Evolutionary conservation across 2,888 invertebrate genomes (phyloP), one percentile per base, ranked within the genome.

Genomic region (Germaria angustata): DNA sequence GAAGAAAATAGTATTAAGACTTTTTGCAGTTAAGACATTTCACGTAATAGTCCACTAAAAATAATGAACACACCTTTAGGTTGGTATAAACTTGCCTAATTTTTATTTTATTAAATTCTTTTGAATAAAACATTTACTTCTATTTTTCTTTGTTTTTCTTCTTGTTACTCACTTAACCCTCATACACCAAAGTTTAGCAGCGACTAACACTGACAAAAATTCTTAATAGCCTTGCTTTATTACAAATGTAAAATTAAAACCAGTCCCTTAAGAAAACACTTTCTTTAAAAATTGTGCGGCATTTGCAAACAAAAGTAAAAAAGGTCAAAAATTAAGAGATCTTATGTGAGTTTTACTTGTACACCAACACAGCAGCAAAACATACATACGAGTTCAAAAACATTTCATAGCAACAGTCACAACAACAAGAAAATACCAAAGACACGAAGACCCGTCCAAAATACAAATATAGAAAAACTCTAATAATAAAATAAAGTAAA

Each of bases 381-480:
- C 24, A 59, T 59, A 57, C 81, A 69, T 80, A 59, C 76, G 72
- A 81, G 68, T 76, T 71, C 80, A 28, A 3, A 82, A 57, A 68
- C 55, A 57, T 63, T 57, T 13, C 65, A 75, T 55, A 51, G 57
- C 22, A 28, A 65, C 15, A 53, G 61, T 9, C 20, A 78, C 6
- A 28, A 39, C 55, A 46, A 63, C 24, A 59, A 36, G 6, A 76
- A 13, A 65, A 63, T 69, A 82, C 69, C 71, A 82, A 80, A 76
- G 80, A 79, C 88, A 88, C 87, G 87, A 88, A 88, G 89, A 88
- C 88, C 88, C 88, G 88, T 88, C 88, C 89, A 88, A 87, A 83
- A 77, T n/a, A 34, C 11, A 51, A 34, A 36, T 41, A 55, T 41
- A 32, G 55, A 71, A 61, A 51, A 57, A 51, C 63, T 41, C 17